Percentiles rank a stretch among this genome's conserved stretches.
These are phyloP conservation scores for Amphiprion ocellaris DNA, from an alignment of 2,113 vertebrate species.

Conservation along the genomic window DNA sequence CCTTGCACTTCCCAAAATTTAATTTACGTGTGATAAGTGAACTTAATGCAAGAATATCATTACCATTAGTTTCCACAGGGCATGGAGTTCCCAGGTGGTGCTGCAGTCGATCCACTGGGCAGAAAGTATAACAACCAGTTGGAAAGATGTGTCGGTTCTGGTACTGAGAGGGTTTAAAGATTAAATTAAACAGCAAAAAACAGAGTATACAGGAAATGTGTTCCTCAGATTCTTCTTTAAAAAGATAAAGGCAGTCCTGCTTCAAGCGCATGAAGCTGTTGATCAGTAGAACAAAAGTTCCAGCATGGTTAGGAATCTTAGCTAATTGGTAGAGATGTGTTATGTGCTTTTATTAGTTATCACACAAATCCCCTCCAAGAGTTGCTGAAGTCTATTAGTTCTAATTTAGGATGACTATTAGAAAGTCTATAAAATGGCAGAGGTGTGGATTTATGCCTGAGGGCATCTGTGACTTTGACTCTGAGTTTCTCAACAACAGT, in stretches of 20 bases:
- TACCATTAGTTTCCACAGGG: slow-evolving; percentile 11
- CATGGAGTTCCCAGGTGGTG: slow-evolving; percentile 7
- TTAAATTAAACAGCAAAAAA: slow-evolving; percentile 4
- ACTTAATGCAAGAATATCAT: slow-evolving; percentile 39
- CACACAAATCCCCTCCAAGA: no score
- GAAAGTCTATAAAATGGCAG: slow-evolving; percentile 14
- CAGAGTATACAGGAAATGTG: background rate
- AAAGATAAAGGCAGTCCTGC: background rate
- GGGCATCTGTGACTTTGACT: slow-evolving; percentile 57
- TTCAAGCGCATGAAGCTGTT: background rate
- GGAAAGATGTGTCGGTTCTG: slow-evolving; percentile 6
- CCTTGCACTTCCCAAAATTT: slow-evolving; percentile 30
- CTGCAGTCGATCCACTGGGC: background rate
- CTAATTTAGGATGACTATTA: background rate
- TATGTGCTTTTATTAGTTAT: no score
- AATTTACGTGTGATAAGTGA: slow-evolving; percentile 46
- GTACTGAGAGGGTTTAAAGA: slow-evolving; percentile 3
- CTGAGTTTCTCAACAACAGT: slow-evolving; percentile 30
- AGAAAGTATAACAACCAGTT: background rate
- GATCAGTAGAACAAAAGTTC: background rate
- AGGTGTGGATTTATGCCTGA: slow-evolving; percentile 3
- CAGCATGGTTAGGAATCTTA: background rate
- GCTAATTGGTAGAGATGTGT: no score
- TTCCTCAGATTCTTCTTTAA: background rate
- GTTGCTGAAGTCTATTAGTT: background rate